Base-by-base conservation (phyloP, 2,797 vertebrate genomes). In the Ibycter americanus region DNA sequence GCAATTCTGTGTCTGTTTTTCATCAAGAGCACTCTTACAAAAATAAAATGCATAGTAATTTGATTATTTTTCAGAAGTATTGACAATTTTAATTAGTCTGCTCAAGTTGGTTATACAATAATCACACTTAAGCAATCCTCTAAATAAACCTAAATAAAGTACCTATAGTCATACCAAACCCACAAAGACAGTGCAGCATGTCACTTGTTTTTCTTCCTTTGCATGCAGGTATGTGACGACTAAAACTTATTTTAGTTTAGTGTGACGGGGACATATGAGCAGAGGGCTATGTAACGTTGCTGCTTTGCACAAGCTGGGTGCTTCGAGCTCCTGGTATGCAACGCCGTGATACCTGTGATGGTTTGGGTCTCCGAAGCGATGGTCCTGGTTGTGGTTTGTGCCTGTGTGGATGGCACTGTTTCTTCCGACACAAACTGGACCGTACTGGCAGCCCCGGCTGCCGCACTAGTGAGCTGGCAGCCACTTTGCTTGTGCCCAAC, bases 401-500 rank as follows among this genome's bases (percentile, higher is more conserved):
- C 62, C 93, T 97, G 98, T 0, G 97, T 52, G 5, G 96, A 90
- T 0, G 98, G 98, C 78, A 98, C 97, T 0, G 98, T 97, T 74
- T 98, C 98, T 76, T 98, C 98, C 0, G 98, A 97, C 29, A 98
- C 98, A 54, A 98, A 98, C 93, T 98, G 96, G 58, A 99, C 96
- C 0, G 98, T 95, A 40, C 97, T 94, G 66, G 98, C 87, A 68
- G 97, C 73, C 1, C 98, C 90, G 3, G 98, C 95, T 0, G 98
- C 22, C 0, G 98, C 90, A 9, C 98, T 73, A 3, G 98, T 97
- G 27, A 99, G 96, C 55, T 99, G 99, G 93, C 99, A 99, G 84
- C 98, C 99, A 32, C 98, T 99, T 93, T 99, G 99, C 97, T 99
- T 99, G 96, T 99, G 99, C 46, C 98, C 98, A 11, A 99, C 98